Evolutionary conservation across 37 sponge, comb jelly and placozoan species (phyloP), one percentile per base, ranked within the genome.

Genomic region (Axinella damicornis): DNA sequence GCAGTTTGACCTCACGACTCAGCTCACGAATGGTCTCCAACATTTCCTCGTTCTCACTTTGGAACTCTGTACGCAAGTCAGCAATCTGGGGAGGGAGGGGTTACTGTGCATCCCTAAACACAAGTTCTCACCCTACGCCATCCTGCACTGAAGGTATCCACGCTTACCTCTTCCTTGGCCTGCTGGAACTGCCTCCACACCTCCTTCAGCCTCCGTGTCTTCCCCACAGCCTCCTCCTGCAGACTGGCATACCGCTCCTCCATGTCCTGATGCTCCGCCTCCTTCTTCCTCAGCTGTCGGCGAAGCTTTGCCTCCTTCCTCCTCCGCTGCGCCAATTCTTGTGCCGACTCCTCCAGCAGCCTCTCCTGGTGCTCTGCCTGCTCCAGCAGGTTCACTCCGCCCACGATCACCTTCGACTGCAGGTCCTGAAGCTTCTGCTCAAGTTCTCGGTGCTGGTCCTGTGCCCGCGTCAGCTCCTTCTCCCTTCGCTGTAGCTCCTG

Each of bases 381-480:
- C 76, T 99, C 99, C 46, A 99, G 79, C 87, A 99, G 69, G 64
- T 99, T 97, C 38, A 97, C 96, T 61, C 99, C 99, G 16, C 99
- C 99, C 19, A 97, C 94, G 62, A 99, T 97, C 36, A 99, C 96
- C 79, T 97, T 95, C 16, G 90, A 86, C 32, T 92, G 84, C 20
- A 99, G 72, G 59, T 88, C 84, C 17, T 83, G 39, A 24, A 99
- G 77, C 53, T 91, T 88, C 59, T 88, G 81, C 60, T 94, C 92
- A 74, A 99, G 59, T 37, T 91, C 80, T 21, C 56, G 38, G 32
- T 97, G 93, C 56, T 99, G 94, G 32, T 91, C 83, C 87, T 95
- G 96, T 27, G 99, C 93, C 41, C 57, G 80, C 38, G 34, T 67
- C 34, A 98, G 75, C 53, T 96, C 99, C 20, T 85, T 35, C 80